Conservation (phyloP, 2,797 vertebrate genomes). For the Eospalax fontanierii region DNA sequence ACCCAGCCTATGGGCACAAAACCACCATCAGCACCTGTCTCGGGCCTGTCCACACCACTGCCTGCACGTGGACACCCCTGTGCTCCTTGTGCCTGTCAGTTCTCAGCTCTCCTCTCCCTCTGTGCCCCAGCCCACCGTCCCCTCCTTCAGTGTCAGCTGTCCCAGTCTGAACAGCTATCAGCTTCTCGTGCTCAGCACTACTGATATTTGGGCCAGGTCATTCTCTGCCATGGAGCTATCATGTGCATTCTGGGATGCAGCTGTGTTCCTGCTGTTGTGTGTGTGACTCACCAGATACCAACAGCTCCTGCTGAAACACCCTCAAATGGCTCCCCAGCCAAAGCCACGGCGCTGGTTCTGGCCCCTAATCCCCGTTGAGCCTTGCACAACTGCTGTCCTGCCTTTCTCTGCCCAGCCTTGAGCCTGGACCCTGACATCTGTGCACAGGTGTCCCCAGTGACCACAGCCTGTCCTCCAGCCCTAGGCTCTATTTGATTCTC, state of each 20-base stretch:
- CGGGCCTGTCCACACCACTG: not conserved
- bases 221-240: not conserved
- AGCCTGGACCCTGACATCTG: not conserved
- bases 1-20: not conserved
- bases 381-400: no score
- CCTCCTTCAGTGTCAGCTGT: not conserved
- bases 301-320: not conserved
- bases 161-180: not conserved
- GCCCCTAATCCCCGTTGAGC: not conserved
- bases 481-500: not conserved
- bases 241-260: no score
- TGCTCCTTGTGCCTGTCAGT: not conserved
- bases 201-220: not conserved
- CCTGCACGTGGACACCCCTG: no score
- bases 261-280: not conserved
- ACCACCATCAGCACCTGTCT: not conserved
- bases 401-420: no score
- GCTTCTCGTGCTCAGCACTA: not conserved
- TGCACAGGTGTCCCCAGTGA: not conserved
- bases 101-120: not conserved
- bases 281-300: not conserved
- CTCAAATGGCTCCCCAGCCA: not conserved
- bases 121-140: fast-evolving
- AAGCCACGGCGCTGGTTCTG: not conserved
- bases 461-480: not conserved